These are phyloP conservation scores for Camponotus vicinus DNA, from an alignment of 1,140 invertebrate genomes.

Conservation along the genomic window DNA sequence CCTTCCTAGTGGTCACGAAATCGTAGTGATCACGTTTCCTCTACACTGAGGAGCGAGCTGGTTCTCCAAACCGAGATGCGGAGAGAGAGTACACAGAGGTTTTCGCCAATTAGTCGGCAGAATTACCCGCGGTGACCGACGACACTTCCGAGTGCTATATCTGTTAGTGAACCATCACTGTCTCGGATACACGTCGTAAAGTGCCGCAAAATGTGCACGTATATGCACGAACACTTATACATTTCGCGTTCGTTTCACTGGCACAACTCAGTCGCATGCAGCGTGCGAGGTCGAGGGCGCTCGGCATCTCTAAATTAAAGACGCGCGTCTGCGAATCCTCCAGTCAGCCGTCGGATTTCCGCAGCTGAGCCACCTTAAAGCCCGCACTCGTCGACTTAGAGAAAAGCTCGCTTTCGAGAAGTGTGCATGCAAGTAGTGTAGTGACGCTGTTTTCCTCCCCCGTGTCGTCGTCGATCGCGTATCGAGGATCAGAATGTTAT, in stretches of 20 bases:
- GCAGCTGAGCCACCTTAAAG: slow-evolving; percentile 73
- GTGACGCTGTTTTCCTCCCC: not conserved
- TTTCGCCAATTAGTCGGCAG: slow-evolving; percentile 59
- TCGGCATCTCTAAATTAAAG: slow-evolving; percentile 84
- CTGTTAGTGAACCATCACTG: slow-evolving; percentile 7
- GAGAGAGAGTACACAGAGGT: not conserved
- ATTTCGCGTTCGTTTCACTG: not conserved
- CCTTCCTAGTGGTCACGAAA: slow-evolving; percentile 11
- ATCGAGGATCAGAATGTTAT: not conserved
- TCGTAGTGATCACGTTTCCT: slow-evolving; percentile 19
- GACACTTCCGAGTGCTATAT: slow-evolving; percentile 14
- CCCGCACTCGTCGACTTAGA: slow-evolving; percentile 39
- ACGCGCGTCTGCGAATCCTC: slow-evolving; percentile 83
- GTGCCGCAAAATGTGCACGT: not conserved
- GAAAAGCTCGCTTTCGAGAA: slow-evolving; percentile 17
- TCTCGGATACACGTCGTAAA: not conserved
- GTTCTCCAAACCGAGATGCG: slow-evolving; percentile 2
- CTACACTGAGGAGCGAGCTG: not conserved
- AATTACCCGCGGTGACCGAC: slow-evolving; percentile 10
- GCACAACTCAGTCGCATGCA: slow-evolving; percentile 51
- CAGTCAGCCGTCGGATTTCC: slow-evolving; percentile 84
- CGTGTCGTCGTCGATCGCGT: slow-evolving; percentile 11
- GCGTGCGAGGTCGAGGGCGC: slow-evolving; percentile 83
- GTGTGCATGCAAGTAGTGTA: not conserved
- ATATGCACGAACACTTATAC: not conserved